phyloP scores from a whole-genome alignment of 2,113 vertebrate genomes.

The Caretta caretta region DNA sequence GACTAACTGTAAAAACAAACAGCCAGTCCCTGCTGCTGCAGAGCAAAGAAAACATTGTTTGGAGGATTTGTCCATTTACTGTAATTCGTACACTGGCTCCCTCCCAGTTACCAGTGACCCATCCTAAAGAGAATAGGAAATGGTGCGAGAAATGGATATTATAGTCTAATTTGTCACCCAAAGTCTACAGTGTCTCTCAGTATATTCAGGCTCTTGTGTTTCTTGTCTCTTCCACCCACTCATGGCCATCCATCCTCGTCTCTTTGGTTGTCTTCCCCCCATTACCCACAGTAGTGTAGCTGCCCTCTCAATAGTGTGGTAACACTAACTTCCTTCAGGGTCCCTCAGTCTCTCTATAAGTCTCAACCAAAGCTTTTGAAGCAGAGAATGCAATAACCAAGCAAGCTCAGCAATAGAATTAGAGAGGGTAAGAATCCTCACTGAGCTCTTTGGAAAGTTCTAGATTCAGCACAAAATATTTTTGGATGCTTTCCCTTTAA shows the following conservation, averaged over 20 bases:
- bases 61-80: not conserved
- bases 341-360: not conserved
- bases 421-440: not conserved
- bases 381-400: rapidly evolving
- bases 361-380: not conserved
- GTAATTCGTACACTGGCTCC: slow-evolving; percentile 2
- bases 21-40: not conserved
- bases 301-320: not conserved
- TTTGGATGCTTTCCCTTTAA: not conserved
- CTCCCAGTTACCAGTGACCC: not conserved
- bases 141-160: slow-evolving; percentile 1
- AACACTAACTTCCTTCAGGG: not conserved
- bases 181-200: not conserved
- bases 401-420: not conserved
- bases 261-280: not conserved
- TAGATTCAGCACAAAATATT: not conserved
- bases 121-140: slow-evolving; percentile 4
- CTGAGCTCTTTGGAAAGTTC: not conserved
- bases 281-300: not conserved
- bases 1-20: not conserved
- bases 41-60: not conserved
- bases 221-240: not conserved
- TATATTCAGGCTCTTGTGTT: not conserved
- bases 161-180: not conserved
- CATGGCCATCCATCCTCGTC: not conserved